Evolutionary conservation across 1,140 invertebrate genomes (phyloP), one percentile per base, ranked within the genome.

Genomic region (Pectinophora gossypiella): DNA sequence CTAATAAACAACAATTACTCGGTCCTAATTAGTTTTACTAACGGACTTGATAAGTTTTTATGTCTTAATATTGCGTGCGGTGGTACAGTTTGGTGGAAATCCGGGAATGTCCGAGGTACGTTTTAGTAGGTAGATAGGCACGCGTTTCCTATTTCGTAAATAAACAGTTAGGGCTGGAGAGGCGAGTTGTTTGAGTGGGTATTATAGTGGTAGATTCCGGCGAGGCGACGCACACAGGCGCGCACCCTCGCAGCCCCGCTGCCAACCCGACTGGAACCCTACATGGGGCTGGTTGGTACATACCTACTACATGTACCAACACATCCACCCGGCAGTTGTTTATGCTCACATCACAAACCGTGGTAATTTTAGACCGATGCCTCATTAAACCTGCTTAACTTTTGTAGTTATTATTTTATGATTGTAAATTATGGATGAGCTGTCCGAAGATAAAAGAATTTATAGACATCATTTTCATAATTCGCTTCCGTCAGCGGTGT

Each of bases 311-410:
- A 45, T 53, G 52, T 43, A 54, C 53, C 18, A 35, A 56, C 48
- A 36, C 45, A 10, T 46, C 51, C 46, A 51, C 61, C 63, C 58
- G 54, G 52, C 49, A 51, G 48, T 56, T 61, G 56, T 60, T 57
- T 61, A 55, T 58, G 60, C 54, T 54, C 20, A 47, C 48, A 50
- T 54, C 51, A 51, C 64, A 69, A 55, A 62, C 50, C 51, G 55
- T 51, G 21, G 66, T 70, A 72, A 74, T 68, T 13, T 73, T 64
- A 45, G 61, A 61, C 61, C 52, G 66, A 68, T 69, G 68, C 69
- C 70, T 75, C 68, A 74, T 74, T 80, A 74, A 79, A 57, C 66
- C 50, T 69, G 70, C 65, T 77, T 76, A 71, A 68, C 48, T 73
- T 60, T 67, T 61, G 64, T 67, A 54, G 63, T 77, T 77, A 77